Percentiles rank a stretch among this genome's conserved stretches.
These are phyloP conservation scores for Dendrolimus kikuchii DNA, from an alignment of 1,140 invertebrate genomes.

Conservation along the genomic window DNA sequence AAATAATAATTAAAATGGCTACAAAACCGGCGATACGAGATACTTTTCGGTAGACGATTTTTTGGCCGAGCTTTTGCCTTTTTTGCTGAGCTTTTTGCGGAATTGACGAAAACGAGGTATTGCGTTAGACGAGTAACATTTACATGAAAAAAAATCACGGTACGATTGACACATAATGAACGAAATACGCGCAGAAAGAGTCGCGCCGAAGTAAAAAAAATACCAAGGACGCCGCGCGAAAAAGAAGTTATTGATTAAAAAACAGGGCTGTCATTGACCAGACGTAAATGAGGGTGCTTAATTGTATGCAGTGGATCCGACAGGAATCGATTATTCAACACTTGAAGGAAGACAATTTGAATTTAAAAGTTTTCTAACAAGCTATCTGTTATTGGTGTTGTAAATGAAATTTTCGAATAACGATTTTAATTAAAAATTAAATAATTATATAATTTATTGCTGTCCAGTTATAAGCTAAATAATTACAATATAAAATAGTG, in stretches of 20 bases:
- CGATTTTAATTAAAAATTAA: too few relatives aligned
- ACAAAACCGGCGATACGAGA: constrained; percentile 65
- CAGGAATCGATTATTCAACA: constrained; percentile 29
- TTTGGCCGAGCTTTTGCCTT: constrained; percentile 62
- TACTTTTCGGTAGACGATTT: constrained; percentile 67
- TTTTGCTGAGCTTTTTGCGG: constrained; percentile 59
- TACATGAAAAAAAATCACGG: constrained; percentile 39
- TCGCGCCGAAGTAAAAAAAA: constrained; percentile 62
- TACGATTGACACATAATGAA: constrained; percentile 63
- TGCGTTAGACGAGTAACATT: constrained; percentile 21
- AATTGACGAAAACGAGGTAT: constrained; percentile 47
- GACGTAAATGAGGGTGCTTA: constrained; percentile 69
- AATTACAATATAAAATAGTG: too few relatives aligned
- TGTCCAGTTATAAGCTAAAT: too few relatives aligned
- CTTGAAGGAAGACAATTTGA: constrained; percentile 18
- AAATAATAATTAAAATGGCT: constrained; percentile 73
- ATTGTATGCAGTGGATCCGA: constrained; percentile 62
- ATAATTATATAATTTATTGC: too few relatives aligned
- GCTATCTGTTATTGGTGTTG: not conserved
- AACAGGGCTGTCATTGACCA: constrained; percentile 69
- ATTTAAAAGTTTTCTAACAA: constrained; percentile 12
- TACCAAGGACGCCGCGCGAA: constrained; percentile 62
- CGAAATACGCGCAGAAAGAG: constrained; percentile 63
- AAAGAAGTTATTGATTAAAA: constrained; percentile 72
- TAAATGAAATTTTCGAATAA: not conserved